Evolutionary conservation across 2,888 invertebrate species (phyloP).

Genomic region (Heliconius ethilla): DNA sequence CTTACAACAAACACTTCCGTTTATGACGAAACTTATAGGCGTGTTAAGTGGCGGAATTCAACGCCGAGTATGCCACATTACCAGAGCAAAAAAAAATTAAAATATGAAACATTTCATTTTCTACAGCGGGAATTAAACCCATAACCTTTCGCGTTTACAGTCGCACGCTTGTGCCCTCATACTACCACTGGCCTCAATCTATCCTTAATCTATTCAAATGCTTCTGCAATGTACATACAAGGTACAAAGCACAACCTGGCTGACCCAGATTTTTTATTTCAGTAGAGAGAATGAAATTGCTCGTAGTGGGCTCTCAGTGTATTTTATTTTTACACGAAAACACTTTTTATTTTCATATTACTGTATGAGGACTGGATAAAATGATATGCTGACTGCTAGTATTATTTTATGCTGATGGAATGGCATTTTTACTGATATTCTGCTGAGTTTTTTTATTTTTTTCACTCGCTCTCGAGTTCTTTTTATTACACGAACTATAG

Average conservation of each 20-base stretch:
- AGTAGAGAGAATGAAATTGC: constrained; percentile 77
- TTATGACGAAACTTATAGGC: too few relatives aligned
- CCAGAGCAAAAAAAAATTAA: too few relatives aligned
- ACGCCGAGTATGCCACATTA: too few relatives aligned
- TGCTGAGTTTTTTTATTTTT: constrained; percentile 35
- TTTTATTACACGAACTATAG: constrained; percentile 30
- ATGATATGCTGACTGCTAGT: constrained; percentile 46
- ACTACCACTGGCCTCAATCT: constrained; percentile 36
- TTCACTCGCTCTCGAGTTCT: constrained; percentile 17
- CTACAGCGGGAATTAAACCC: too few relatives aligned
- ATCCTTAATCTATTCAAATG: constrained; percentile 55
- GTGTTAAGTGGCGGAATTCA: too few relatives aligned
- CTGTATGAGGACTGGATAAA: constrained; percentile 46
- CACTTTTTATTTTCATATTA: constrained; percentile 67
- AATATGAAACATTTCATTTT: too few relatives aligned
- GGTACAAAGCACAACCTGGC: constrained; percentile 53
- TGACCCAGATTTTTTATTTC: constrained; percentile 80
- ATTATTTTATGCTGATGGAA: constrained; percentile 52
- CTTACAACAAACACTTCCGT: too few relatives aligned
- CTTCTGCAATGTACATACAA: constrained; percentile 51
- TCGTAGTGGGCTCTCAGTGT: constrained; percentile 61
- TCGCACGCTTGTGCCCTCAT: too few relatives aligned
- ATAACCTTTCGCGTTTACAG: too few relatives aligned
- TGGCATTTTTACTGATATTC: constrained; percentile 44
- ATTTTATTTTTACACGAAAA: constrained; percentile 58